phyloP scores from a whole-genome alignment of 2,888 invertebrate species.

The Pollenia labialis region DNA sequence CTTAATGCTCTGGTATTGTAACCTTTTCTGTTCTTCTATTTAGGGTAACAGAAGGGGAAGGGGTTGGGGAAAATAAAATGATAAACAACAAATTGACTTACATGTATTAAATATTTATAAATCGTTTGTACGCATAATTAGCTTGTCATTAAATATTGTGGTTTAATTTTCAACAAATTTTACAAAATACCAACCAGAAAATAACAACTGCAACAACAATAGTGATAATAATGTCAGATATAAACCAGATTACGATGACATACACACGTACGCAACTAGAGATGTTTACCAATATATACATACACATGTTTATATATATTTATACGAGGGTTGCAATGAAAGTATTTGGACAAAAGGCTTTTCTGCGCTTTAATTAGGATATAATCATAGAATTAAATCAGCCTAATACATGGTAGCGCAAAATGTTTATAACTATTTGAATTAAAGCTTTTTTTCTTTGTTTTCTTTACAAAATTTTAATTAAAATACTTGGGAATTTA shows the following conservation, averaged over 20 bases:
- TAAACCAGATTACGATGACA: constrained; percentile 57
- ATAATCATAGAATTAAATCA: too few relatives aligned
- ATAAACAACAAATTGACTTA: constrained; percentile 68
- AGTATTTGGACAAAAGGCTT: too few relatives aligned
- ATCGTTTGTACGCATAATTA: constrained; percentile 83
- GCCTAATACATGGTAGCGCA: too few relatives aligned
- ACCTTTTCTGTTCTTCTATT: too few relatives aligned
- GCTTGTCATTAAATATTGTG: constrained; percentile 82
- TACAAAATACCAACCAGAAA: constrained; percentile 60
- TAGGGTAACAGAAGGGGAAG: background rate
- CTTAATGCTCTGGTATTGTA: too few relatives aligned
- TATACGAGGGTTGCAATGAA: constrained; percentile 8
- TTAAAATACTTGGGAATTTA: too few relatives aligned
- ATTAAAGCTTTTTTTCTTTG: too few relatives aligned
- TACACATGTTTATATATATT: background rate
- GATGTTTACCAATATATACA: background rate
- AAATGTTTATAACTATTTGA: too few relatives aligned
- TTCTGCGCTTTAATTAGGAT: too few relatives aligned
- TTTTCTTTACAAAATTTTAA: too few relatives aligned
- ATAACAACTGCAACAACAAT: constrained; percentile 23
- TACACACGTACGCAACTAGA: constrained; percentile 40
- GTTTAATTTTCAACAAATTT: constrained; percentile 75
- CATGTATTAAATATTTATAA: constrained; percentile 82
- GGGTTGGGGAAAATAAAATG: constrained; percentile 65
- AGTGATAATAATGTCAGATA: constrained; percentile 57